Base-by-base conservation (phyloP, 2,888 invertebrate genomes). In the Heteromyza rotundicornis region DNA sequence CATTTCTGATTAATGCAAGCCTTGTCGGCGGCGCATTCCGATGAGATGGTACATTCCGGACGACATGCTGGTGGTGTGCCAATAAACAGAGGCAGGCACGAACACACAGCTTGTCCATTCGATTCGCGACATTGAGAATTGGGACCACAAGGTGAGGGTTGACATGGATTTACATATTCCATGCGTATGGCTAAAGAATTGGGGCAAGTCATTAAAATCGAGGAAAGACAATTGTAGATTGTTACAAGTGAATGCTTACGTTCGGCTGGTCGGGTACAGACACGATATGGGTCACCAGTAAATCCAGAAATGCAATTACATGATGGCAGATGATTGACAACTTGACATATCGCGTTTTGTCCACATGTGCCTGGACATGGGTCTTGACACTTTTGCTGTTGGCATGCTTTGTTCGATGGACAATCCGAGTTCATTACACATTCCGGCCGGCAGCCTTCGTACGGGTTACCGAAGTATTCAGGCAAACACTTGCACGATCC, bases 341-440 rank as follows among this genome's bases (percentile, higher is more conserved):
- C 90, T 83, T 89, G 88, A 75, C 92, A 92, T 55, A 87, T 84
- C 14, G 92, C 90, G 72, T 90, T 90, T 68, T 87, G 86, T 1
- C 91, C 92, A 77, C 93, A 93, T 2, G 89, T 89, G 71, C 91
- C 92, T 10, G 90, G 90, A 72, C 92, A 93, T 17, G 92, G 92
- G 82, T 93, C 90, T 77, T 86, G 85, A 78, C 92, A 93, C 82
- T 90, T 91, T 69, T 89, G 89, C 68, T 87, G 87, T 52, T 90
- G 85, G 72, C 92, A 92, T 14, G 91, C 90, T 75, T 86, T 87
- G 70, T 89, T 88, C 59, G 88, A 88, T 7, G 89, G 85, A 79
- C 92, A 92, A 75, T 92, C 92, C 0, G 89, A 88, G 80, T 90
- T 90, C 5, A 89, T 79, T 1, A 88, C 85, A 81, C 92, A 92